Evolutionary conservation across 2,113 vertebrate species (phyloP).

Genomic region (Otolemur garnettii): DNA sequence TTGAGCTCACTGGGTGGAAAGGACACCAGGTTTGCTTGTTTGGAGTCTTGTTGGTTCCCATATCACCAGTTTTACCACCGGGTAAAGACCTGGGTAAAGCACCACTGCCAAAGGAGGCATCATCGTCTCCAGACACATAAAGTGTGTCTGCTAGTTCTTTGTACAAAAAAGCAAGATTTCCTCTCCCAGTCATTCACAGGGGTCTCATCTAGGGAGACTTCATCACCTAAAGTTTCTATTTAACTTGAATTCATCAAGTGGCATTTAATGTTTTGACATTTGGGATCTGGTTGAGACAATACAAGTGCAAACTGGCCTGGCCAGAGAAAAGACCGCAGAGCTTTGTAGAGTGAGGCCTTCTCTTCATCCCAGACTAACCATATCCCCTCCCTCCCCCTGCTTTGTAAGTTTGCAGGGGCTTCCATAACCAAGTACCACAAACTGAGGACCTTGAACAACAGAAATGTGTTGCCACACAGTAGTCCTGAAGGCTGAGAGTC

Average conservation of each 20-base stretch:
- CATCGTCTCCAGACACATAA: not conserved
- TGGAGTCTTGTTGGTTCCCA: constrained; percentile 93
- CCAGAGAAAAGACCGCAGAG: not conserved
- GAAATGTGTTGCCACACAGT: not conserved
- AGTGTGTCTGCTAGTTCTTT: not conserved
- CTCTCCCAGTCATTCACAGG: not conserved
- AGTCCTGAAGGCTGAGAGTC: not conserved
- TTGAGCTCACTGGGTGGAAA: constrained; percentile 94
- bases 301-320: not conserved
- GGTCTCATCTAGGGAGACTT: not conserved
- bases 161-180: not conserved
- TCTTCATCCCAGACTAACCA: not conserved
- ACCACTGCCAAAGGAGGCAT: constrained; percentile 82
- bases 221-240: not conserved
- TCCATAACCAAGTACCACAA: not conserved
- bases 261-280: not conserved
- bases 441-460: not conserved
- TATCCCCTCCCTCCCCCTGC: not conserved
- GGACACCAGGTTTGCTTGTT: constrained; percentile 93
- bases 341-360: not conserved
- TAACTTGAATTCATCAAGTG: not conserved
- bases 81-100: constrained; percentile 87
- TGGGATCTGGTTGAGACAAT: not conserved
- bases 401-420: not conserved
- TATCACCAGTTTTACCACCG: constrained; percentile 85